Evolutionary conservation across 2,888 invertebrate species (phyloP).

Genomic region (Theristus sp.): DNA sequence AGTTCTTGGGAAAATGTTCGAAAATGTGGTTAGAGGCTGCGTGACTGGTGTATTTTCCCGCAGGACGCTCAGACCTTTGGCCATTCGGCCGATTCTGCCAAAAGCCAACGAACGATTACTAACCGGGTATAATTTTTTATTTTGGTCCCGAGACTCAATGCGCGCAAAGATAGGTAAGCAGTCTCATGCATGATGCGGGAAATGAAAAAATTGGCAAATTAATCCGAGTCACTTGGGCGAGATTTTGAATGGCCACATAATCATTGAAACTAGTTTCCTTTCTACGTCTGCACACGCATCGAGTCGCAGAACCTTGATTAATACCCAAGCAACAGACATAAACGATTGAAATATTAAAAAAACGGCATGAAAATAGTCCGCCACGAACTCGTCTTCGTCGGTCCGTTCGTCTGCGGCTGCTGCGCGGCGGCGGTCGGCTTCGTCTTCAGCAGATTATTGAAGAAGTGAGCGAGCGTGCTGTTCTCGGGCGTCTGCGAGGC

Average conservation of each 20-base stretch:
- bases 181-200: no score
- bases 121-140: neutral
- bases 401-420: neutral
- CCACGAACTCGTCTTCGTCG: neutral
- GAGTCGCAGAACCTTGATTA: no score
- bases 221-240: neutral
- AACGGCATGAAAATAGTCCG: neutral
- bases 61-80: neutral
- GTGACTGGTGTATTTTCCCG: neutral
- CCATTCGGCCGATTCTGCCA: neutral
- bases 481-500: neutral
- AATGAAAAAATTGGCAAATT: neutral
- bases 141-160: no score
- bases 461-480: constrained; percentile 70
- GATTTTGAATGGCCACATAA: no score
- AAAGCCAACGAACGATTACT: no score
- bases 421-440: constrained; percentile 37
- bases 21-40: neutral
- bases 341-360: neutral
- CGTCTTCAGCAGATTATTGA: constrained; percentile 86
- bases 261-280: no score
- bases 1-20: no score
- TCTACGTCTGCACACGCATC: no score
- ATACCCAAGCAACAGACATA: no score
- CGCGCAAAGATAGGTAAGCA: no score